Evolutionary conservation across 2,797 vertebrate species (phyloP), one percentile per base, ranked within the genome.

Genomic region (Echeneis naucrates): DNA sequence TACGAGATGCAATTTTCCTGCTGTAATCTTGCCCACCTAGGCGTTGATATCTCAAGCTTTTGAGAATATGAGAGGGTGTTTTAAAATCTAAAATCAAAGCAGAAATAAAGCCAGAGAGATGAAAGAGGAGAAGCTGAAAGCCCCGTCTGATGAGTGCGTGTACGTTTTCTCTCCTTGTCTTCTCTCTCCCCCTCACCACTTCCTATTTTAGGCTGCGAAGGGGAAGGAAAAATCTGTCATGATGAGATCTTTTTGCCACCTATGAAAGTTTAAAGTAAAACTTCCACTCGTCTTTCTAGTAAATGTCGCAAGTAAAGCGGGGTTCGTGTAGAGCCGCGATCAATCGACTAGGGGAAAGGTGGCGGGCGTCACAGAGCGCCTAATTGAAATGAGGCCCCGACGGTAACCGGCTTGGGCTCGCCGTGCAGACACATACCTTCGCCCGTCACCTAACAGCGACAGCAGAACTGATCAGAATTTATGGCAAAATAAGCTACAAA

Each of bases 21-120:
- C 78, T 74, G 70, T 86, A 81, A 81, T 87, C 71, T 83, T 75
- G 64, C 68, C 81, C 77, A 77, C 55, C 67, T 62, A 57, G 75
- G 72, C 81, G 72, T 32, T 51, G 30, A 66, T 79, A 80, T 78
- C 69, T 82, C 56, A 37, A 61, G 78, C 86, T 75, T 75, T 83
- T 77, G 52, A 87, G 77, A 86, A 80, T 71, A 77, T 79, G 80
- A 83, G 74, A 83, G 81, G 68, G 52, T 83, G 80, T 84, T 89
- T 56, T 75, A 68, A 88, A 93, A 90, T 88, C 87, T 85, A 61
- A 91, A 93, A 93, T 92, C 91, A 93, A 93, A 93, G 90, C 74
- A 63, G 73, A 80, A 81, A 81, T 81, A 88, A 90, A 90, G 68
- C 75, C 82, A 13, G 42, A 38, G 77, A 92, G 89, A 92, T 92